These are phyloP conservation scores for Artibeus jamaicensis DNA, from an alignment of 2,797 vertebrate genomes.

Conservation along the genomic window DNA sequence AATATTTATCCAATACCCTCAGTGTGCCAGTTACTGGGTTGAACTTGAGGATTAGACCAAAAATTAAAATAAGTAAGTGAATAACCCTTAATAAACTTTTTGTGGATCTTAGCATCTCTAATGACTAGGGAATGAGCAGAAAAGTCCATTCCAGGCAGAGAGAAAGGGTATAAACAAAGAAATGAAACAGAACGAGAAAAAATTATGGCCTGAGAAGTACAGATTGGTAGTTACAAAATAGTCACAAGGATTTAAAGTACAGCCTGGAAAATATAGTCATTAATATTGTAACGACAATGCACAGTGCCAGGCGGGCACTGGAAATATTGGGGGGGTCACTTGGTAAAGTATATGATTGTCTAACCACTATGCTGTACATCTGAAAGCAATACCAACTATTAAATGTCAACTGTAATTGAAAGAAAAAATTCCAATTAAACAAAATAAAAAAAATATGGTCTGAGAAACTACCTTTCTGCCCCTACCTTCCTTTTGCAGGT, in stretches of 20 bases:
- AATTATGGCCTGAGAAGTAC: not conserved
- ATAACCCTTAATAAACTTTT: not conserved
- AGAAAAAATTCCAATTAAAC: not conserved
- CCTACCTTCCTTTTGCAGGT: not conserved
- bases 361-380: not conserved
- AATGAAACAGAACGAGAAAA: not conserved
- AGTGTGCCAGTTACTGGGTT: not conserved
- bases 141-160: not conserved
- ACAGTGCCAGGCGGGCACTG: not conserved
- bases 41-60: not conserved
- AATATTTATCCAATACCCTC: not conserved
- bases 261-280: not conserved
- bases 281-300: not conserved
- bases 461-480: not conserved
- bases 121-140: not conserved
- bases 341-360: not conserved
- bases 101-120: not conserved
- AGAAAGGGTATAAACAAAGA: not conserved
- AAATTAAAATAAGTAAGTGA: not conserved
- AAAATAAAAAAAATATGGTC: not conserved
- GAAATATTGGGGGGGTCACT: not conserved
- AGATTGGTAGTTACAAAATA: not conserved
- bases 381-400: not conserved
- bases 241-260: not conserved
- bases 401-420: not conserved